Percentiles rank a stretch among this genome's conserved stretches.
Evolutionary conservation across 2,888 invertebrate genomes (phyloP).

Genomic region (Chymomyza fuscimana): DNA sequence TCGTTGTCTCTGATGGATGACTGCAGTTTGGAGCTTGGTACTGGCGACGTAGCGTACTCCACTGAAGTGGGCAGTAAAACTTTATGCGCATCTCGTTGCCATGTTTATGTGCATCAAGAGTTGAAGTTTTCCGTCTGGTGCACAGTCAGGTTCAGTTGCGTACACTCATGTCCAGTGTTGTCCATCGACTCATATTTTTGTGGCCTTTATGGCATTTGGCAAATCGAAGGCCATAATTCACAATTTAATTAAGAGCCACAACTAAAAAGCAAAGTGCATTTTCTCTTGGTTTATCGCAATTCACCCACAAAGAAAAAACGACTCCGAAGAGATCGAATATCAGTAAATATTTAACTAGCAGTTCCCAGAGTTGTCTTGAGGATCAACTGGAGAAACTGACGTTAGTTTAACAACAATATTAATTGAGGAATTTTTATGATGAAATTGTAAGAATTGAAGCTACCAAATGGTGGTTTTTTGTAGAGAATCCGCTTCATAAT

Average conservation of each 20-base stretch:
- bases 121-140: constrained; percentile 32
- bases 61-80: constrained; percentile 41
- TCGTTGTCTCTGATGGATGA: constrained; percentile 37
- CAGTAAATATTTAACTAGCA: neutral
- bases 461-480: no score
- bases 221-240: constrained; percentile 73
- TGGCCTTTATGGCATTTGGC: constrained; percentile 68
- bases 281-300: constrained; percentile 39
- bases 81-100: constrained; percentile 64
- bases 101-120: constrained; percentile 56
- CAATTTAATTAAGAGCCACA: constrained; percentile 74
- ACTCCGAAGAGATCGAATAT: constrained; percentile 1
- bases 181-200: constrained; percentile 65
- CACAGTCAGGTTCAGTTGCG: constrained; percentile 13
- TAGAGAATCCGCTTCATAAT: no score
- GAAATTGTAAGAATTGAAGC: no score
- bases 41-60: constrained; percentile 19
- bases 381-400: no score
- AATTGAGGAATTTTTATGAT: no score
- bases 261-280: constrained; percentile 51
- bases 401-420: no score
- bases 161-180: constrained; percentile 4
- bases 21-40: neutral
- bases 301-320: constrained; percentile 9
- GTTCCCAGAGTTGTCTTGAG: neutral